These are phyloP conservation scores for Nemurella pictetii DNA, from an alignment of 2,888 invertebrate species.

Conservation along the genomic window DNA sequence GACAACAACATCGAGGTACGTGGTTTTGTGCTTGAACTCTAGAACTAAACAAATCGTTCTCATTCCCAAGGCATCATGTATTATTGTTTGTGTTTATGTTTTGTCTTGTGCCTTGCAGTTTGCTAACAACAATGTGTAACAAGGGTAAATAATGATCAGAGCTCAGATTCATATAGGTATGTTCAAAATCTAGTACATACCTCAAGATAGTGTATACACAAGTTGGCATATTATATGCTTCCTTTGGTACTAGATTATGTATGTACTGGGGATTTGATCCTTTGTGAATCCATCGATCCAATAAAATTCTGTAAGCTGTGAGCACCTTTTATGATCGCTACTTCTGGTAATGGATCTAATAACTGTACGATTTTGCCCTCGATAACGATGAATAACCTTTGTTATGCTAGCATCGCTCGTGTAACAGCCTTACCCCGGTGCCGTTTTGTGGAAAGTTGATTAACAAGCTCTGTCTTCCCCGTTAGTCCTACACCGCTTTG, in stretches of 20 bases:
- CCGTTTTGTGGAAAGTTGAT: background rate
- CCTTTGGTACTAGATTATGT: no score
- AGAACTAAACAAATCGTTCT: no score
- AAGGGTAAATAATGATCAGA: background rate
- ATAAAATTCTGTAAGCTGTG: background rate
- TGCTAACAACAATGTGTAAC: constrained; percentile 17
- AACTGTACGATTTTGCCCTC: background rate
- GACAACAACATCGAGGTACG: constrained; percentile 41
- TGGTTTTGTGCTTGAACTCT: background rate
- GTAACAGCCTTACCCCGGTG: background rate
- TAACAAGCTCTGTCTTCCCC: constrained; percentile 34
- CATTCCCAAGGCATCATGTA: background rate
- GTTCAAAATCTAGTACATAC: no score
- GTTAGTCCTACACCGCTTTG: constrained; percentile 47
- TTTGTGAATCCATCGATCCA: background rate
- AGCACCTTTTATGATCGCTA: background rate
- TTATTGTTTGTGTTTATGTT: constrained; percentile 9
- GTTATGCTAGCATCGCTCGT: background rate
- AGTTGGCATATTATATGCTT: no score
- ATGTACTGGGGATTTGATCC: no score
- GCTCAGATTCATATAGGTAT: no score
- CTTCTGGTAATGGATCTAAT: background rate
- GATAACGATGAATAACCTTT: background rate
- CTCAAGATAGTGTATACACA: background rate
- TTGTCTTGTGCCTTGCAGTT: constrained; percentile 24